Evolutionary conservation across 2,797 vertebrate species (phyloP).

Genomic region (Protosalanx chinensis): DNA sequence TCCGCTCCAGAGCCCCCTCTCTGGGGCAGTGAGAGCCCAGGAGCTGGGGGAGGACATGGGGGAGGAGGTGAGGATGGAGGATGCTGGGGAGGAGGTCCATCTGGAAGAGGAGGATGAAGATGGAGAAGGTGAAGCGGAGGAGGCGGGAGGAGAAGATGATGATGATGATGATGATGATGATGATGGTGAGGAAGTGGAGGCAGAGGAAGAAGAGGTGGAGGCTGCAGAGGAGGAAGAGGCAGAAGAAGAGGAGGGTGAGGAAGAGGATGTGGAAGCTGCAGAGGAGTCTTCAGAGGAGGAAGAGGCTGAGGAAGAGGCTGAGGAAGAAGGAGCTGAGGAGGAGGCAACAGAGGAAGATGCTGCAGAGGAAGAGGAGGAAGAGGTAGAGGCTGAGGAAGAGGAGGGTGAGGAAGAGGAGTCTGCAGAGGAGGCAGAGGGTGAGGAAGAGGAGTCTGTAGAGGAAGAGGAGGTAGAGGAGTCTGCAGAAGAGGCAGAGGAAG

Average conservation of each 20-base stretch:
- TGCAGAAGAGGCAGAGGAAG: not conserved
- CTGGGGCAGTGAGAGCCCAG: conserved; percentile 49
- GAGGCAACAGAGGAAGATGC: conserved; percentile 7
- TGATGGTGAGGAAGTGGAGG: conserved; percentile 20
- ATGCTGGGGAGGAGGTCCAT: conserved; percentile 20
- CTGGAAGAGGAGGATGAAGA: conserved; percentile 37
- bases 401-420: conserved; percentile 1
- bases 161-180: conserved; percentile 21
- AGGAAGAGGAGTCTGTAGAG: conserved; percentile 1
- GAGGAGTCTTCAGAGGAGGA: not conserved
- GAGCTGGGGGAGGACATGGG: conserved; percentile 32
- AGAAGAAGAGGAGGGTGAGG: accelerated
- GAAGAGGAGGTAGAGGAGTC: conserved; percentile 7
- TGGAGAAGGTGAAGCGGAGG: conserved; percentile 11
- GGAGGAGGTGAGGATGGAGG: conserved; percentile 36
- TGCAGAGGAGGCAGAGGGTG: not conserved
- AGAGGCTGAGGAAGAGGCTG: not conserved
- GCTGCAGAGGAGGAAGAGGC: not conserved
- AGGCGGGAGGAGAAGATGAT: conserved; percentile 17
- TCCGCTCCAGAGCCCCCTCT: conserved; percentile 44
- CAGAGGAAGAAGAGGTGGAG: conserved; percentile 15
- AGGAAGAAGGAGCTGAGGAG: not conserved
- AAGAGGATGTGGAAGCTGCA: not conserved
- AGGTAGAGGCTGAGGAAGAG: conserved; percentile 6
- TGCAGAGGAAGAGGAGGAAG: conserved; percentile 7